Conservation (phyloP, 2,113 vertebrate genomes). For the Pithys albifrons region DNA sequence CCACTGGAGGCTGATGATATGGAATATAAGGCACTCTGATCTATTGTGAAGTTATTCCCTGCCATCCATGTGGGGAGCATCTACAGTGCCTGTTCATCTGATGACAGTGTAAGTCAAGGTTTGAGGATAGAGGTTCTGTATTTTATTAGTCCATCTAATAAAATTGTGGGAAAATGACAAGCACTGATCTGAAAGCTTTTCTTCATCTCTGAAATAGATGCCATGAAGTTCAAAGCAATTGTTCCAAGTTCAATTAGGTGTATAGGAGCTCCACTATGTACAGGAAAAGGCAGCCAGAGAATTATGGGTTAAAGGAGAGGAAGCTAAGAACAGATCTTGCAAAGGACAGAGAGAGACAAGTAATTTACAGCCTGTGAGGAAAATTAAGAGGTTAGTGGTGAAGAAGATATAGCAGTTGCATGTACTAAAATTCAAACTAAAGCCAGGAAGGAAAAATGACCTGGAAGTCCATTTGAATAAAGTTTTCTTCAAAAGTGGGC, state of each 20-base stretch:
- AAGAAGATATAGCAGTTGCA: neutral
- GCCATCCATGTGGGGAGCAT: accelerated
- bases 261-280: neutral
- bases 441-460: neutral
- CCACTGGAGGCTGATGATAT: neutral
- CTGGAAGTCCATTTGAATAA: neutral
- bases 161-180: neutral
- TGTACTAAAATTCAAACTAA: neutral
- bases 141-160: neutral
- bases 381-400: neutral
- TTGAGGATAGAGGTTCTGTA: neutral
- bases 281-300: neutral
- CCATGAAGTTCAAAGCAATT: neutral
- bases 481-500: neutral
- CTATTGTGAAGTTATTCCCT: neutral
- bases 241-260: neutral
- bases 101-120: neutral
- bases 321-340: neutral
- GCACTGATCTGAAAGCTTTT: neutral
- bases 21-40: neutral
- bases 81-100: neutral
- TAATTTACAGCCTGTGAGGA: neutral
- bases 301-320: neutral
- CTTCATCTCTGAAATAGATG: neutral
- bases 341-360: neutral